Evolutionary conservation across 2,888 invertebrate species (phyloP), one percentile per base, ranked within the genome.

Genomic region (Druceiella hillmani): DNA sequence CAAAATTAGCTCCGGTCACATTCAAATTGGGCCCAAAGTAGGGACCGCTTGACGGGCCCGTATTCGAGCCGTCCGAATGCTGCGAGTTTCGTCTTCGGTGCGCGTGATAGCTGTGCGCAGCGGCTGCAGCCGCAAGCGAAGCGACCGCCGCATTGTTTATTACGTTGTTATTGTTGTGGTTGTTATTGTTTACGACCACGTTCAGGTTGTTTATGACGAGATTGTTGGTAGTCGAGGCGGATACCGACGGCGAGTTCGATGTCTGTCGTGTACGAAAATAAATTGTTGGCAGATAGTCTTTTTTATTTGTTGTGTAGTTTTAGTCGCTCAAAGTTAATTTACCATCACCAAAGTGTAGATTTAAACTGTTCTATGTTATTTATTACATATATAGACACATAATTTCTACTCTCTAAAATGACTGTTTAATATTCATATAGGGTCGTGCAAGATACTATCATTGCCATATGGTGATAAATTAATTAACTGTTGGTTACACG

Each of bases 171-270:
- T 74, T 66, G 59, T 69, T 64, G 54, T 73, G 66, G 52, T 73
- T 67, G 59, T 73, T 66, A 64, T 73, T 71, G 56, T 69, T 72
- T 34, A 67, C 75, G 46, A 70, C 71, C 54, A 69, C 72, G 53
- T 66, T 71, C 36, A 68, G 52, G 46, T 66, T 71, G 63, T 68
- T 71, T 63, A 68, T 70, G 50, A 69, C 66, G 45, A 73, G 59
- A 58, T 64, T 72, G 64, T 71, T 72, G 40, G 72, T 72, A 33
- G 72, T 67, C 41, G 72, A 71, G 44, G 71, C 71, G 35, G 72
- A 67, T 30, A 62, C 64, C 10, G 70, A 67, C 7, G n/a, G n/a
- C n/a, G 70, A 64, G 50, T 66, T 66, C 47, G 71, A 62, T 43
- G 60, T 68, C 64, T 72, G 70, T 61, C 55, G 41, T 40, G 35